Conservation (phyloP, 1,140 invertebrate species). For the Dendrolimus punctatus region DNA sequence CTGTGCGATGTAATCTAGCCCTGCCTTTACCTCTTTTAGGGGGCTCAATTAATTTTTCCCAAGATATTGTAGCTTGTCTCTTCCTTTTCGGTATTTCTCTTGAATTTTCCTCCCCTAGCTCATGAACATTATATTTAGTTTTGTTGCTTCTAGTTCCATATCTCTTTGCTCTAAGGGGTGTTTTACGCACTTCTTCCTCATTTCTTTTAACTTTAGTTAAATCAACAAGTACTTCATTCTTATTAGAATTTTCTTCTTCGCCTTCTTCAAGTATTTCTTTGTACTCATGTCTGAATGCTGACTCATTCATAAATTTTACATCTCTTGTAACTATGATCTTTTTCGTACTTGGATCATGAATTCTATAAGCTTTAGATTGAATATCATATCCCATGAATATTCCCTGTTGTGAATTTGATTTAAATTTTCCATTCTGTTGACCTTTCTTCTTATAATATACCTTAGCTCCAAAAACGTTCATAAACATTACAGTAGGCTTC, state of each 20-base stretch:
- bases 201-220: background rate
- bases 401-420: conserved; percentile 14
- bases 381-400: conserved; percentile 8
- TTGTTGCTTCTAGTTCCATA: background rate
- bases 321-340: conserved; percentile 12
- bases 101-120: background rate
- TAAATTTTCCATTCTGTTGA: conserved; percentile 12
- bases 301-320: conserved; percentile 19
- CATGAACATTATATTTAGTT: background rate
- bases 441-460: conserved; percentile 14
- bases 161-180: too few species aligned
- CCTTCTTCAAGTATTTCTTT: conserved; percentile 12
- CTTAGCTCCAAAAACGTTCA: conserved; percentile 15
- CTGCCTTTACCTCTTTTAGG: conserved; percentile 12
- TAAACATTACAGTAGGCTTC: conserved; percentile 28
- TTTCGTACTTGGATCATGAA: conserved; percentile 12
- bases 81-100: background rate
- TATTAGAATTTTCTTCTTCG: conserved; percentile 6
- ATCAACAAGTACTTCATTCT: conserved; percentile 1
- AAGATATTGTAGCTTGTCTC: conserved; percentile 1
- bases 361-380: conserved; percentile 13
- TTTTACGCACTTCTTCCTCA: background rate
- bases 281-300: conserved; percentile 14
- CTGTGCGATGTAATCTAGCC: conserved; percentile 13
- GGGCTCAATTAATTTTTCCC: conserved; percentile 11